phyloP scores from a whole-genome alignment of 1,140 invertebrate species.

The Lethrus apterus region DNA sequence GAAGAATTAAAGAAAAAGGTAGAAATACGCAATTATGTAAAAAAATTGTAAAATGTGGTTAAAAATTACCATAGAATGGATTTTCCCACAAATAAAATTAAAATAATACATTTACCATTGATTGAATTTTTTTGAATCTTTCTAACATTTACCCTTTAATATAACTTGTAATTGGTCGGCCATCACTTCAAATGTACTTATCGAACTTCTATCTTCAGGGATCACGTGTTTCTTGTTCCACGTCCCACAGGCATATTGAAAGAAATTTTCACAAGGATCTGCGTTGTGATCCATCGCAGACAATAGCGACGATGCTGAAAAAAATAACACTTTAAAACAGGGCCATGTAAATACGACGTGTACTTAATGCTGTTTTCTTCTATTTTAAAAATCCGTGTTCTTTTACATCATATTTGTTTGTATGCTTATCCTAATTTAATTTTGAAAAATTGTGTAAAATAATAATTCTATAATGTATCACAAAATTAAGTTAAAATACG shows the following conservation, averaged over 20 bases:
- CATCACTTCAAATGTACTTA: conserved; percentile 80
- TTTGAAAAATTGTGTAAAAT: too few relatives aligned
- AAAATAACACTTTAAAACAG: background rate
- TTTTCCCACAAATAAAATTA: too few relatives aligned
- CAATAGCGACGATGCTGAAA: conserved; percentile 71
- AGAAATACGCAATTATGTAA: too few relatives aligned
- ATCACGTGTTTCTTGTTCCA: conserved; percentile 87
- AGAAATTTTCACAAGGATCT: conserved; percentile 83
- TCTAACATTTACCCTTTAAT: conserved; percentile 65
- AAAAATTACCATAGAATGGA: too few relatives aligned
- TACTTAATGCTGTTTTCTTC: background rate
- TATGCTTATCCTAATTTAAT: too few relatives aligned
- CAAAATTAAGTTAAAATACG: background rate
- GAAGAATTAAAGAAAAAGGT: too few relatives aligned
- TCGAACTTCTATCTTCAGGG: conserved; percentile 79
- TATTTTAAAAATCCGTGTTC: background rate
- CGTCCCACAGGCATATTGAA: conserved; percentile 81
- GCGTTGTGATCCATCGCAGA: conserved; percentile 73
- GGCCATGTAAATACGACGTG: background rate
- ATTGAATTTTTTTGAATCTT: too few relatives aligned
- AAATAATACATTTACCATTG: too few relatives aligned
- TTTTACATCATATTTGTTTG: too few relatives aligned
- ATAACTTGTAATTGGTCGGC: conserved; percentile 81
- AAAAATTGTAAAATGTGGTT: too few relatives aligned
- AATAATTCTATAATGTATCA: background rate